Evolutionary conservation across 2,797 vertebrate species (phyloP).

Genomic region (Microctenopoma steveboyesi): DNA sequence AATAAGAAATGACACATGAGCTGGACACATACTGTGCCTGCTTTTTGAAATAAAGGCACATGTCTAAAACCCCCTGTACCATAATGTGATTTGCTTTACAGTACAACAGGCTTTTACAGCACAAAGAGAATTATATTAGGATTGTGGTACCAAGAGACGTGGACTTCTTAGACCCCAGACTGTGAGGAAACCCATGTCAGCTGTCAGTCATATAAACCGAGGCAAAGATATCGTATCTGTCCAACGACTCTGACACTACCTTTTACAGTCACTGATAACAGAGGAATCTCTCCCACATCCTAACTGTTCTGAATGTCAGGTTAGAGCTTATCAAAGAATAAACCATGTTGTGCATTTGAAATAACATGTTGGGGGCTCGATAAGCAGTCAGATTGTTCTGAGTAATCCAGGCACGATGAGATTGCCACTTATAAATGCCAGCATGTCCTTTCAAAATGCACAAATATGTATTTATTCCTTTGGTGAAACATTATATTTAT

Average conservation of each 20-base stretch:
- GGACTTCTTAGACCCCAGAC: constrained; percentile 60
- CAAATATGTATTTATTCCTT: constrained; percentile 27
- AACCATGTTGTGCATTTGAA: constrained; percentile 24
- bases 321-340: constrained; percentile 25
- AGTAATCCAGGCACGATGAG: constrained; percentile 5
- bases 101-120: constrained; percentile 63
- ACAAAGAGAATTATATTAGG: constrained; percentile 62
- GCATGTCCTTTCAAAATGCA: neutral
- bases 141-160: constrained; percentile 54
- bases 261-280: constrained; percentile 28
- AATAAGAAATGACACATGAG: constrained; percentile 71
- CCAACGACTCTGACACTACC: constrained; percentile 18
- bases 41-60: constrained; percentile 65
- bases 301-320: constrained; percentile 11
- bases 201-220: constrained; percentile 62
- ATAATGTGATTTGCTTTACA: constrained; percentile 70
- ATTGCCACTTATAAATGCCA: constrained; percentile 13
- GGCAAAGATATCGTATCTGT: constrained; percentile 34
- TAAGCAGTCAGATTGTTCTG: constrained; percentile 10
- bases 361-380: constrained; percentile 14
- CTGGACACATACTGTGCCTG: constrained; percentile 67
- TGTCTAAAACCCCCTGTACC: constrained; percentile 66
- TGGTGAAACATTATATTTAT: constrained; percentile 11
- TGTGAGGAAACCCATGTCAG: constrained; percentile 61
- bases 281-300: constrained; percentile 10